phyloP scores from a whole-genome alignment of 2,113 vertebrate species.

The Turnix velox region DNA sequence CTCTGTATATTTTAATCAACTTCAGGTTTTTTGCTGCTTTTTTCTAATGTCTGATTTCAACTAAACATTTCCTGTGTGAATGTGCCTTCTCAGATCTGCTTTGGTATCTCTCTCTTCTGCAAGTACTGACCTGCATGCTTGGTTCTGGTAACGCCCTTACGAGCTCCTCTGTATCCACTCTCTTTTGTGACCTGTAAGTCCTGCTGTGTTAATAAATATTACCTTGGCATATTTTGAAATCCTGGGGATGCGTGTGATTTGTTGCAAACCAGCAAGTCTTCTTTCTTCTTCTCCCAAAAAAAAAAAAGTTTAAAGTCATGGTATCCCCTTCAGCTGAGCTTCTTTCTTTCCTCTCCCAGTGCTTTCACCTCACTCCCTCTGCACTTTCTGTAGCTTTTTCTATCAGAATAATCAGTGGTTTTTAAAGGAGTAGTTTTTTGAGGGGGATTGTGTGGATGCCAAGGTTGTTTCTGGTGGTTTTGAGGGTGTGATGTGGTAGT shows the following conservation, averaged over 20 bases:
- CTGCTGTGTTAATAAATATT: slow-evolving; percentile 98
- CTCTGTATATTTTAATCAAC: slow-evolving; percentile 77
- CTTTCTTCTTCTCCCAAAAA: neutral
- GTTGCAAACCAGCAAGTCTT: slow-evolving; percentile 64
- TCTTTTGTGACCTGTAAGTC: slow-evolving; percentile 93
- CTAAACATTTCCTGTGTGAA: slow-evolving; percentile 88
- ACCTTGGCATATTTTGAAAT: slow-evolving; percentile 94
- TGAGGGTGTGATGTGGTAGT: neutral
- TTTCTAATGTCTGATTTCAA: slow-evolving; percentile 75
- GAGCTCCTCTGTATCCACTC: slow-evolving; percentile 86
- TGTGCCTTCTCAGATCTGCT: slow-evolving; percentile 92
- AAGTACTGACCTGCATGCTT: slow-evolving; percentile 80
- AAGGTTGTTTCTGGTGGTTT: neutral
- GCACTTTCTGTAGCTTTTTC: neutral
- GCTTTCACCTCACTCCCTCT: neutral
- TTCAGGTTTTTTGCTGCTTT: slow-evolving; percentile 62
- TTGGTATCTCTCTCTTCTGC: slow-evolving; percentile 75
- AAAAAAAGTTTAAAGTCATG: slow-evolving; percentile 49
- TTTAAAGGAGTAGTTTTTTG: neutral
- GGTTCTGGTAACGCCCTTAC: slow-evolving; percentile 66
- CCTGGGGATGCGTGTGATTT: slow-evolving; percentile 85
- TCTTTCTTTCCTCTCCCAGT: neutral
- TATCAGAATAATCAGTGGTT: neutral
- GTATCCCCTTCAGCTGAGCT: slow-evolving; percentile 28
- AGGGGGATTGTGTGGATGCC: neutral